Conservation (phyloP, 2,888 invertebrate genomes). For the Actias luna region DNA sequence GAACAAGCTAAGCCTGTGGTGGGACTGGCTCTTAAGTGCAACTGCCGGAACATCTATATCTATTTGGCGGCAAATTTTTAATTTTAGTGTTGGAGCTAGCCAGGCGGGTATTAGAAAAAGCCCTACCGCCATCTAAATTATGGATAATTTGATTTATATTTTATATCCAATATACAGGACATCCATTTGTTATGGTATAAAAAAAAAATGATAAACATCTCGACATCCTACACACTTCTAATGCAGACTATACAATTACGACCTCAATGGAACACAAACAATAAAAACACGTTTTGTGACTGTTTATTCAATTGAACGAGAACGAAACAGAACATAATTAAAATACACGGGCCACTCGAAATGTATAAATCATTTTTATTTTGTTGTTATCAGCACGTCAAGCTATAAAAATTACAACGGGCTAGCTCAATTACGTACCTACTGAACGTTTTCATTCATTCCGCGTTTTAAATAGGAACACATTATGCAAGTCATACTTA, state of each 20-base stretch:
- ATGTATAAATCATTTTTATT: slow-evolving; percentile 4
- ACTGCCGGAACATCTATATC: too few species aligned
- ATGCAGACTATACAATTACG: not conserved
- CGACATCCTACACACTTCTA: too few species aligned
- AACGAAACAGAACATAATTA: not conserved
- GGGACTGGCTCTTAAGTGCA: too few species aligned
- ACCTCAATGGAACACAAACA: not conserved
- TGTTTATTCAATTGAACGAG: not conserved
- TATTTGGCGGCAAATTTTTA: too few species aligned
- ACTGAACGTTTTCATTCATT: slow-evolving; percentile 10
- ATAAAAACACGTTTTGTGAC: not conserved
- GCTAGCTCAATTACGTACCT: not conserved
- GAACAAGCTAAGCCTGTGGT: too few species aligned
- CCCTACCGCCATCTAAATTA: too few species aligned
- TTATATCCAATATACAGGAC: too few species aligned
- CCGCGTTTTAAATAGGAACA: not conserved
- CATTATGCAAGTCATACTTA: slow-evolving; percentile 3
- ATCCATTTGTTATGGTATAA: too few species aligned
- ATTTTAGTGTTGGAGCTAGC: too few species aligned
- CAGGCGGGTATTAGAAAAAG: too few species aligned
- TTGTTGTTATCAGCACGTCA: slow-evolving; percentile 11
- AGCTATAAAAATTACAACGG: slow-evolving; percentile 5
- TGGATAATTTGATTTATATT: too few species aligned
- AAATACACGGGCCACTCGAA: not conserved
- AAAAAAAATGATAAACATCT: too few species aligned